A percentile compares a stretch with the other conserved stretches of the same genome.
Conservation (phyloP, 2,888 invertebrate genomes). For the Thereva nobilitata region DNA sequence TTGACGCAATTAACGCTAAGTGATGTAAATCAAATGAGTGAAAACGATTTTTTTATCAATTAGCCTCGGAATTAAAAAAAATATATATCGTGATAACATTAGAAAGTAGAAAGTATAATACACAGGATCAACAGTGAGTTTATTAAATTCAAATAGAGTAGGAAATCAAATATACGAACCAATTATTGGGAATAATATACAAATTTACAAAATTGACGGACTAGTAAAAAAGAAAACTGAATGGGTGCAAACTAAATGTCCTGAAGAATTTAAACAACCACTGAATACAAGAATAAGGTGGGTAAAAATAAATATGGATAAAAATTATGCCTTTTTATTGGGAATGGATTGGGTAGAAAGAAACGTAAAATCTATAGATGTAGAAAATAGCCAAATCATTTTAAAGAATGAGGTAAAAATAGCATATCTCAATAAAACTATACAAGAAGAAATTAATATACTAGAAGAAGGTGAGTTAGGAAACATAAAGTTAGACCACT, state of each 20-base stretch:
- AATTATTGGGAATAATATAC: background rate
- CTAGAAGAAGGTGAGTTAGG: conserved; percentile 32
- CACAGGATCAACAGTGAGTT: background rate
- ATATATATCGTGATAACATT: background rate
- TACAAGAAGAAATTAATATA: conserved; percentile 36
- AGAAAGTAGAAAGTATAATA: background rate
- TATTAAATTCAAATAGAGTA: conserved; percentile 21
- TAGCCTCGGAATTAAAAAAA: conserved; percentile 1
- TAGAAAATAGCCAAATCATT: conserved; percentile 35
- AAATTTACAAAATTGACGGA: conserved; percentile 30
- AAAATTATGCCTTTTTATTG: conserved; percentile 39
- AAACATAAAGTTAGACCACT: conserved; percentile 32
- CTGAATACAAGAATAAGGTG: conserved; percentile 40
- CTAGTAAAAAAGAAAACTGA: conserved; percentile 19
- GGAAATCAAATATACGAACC: conserved; percentile 2
- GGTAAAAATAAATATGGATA: conserved; percentile 37
- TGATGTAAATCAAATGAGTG: background rate
- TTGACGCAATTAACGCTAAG: conserved; percentile 1
- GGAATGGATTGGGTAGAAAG: conserved; percentile 40
- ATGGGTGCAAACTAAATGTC: conserved; percentile 33
- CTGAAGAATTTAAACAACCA: conserved; percentile 35
- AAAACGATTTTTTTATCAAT: conserved; percentile 4
- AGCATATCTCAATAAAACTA: conserved; percentile 36
- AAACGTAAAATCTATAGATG: conserved; percentile 38
- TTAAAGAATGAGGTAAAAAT: conserved; percentile 33